phyloP scores from a whole-genome alignment of 1,140 invertebrate species.

The Heliconius hermathena region DNA sequence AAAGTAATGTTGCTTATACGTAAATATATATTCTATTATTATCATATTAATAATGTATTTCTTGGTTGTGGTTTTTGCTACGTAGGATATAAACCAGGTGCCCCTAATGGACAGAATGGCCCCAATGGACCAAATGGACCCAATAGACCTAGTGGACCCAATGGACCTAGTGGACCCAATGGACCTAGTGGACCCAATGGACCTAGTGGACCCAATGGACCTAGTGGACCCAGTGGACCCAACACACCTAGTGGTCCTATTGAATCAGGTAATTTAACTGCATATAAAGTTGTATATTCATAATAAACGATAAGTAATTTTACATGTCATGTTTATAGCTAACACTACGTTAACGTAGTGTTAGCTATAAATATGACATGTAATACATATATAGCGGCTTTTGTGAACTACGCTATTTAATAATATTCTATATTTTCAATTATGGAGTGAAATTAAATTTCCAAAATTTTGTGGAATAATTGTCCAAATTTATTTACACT shows the following conservation, averaged over 20 bases:
- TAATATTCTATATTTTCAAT: too few relatives aligned
- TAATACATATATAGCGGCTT: too few relatives aligned
- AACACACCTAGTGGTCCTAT: background rate
- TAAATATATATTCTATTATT: background rate
- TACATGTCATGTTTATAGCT: background rate
- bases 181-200: background rate
- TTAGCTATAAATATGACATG: too few relatives aligned
- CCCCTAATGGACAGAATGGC: background rate
- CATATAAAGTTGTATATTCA: background rate
- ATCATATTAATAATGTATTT: background rate
- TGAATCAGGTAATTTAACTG: constrained; percentile 19
- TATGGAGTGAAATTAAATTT: too few relatives aligned
- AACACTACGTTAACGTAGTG: background rate
- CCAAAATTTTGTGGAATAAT: too few relatives aligned
- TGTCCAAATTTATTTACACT: too few relatives aligned
- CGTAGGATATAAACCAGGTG: background rate
- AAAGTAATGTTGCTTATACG: too few relatives aligned
- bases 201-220: constrained; percentile 33
- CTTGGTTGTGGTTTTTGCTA: background rate
- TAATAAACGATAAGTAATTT: background rate
- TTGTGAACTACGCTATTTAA: too few relatives aligned
- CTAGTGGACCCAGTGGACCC: constrained; percentile 32
- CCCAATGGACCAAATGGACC: constrained; percentile 25
- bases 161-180: background rate
- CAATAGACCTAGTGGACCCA: background rate